Conservation (phyloP, 2,113 vertebrate genomes). For the Psittacula cyanocephala region DNA sequence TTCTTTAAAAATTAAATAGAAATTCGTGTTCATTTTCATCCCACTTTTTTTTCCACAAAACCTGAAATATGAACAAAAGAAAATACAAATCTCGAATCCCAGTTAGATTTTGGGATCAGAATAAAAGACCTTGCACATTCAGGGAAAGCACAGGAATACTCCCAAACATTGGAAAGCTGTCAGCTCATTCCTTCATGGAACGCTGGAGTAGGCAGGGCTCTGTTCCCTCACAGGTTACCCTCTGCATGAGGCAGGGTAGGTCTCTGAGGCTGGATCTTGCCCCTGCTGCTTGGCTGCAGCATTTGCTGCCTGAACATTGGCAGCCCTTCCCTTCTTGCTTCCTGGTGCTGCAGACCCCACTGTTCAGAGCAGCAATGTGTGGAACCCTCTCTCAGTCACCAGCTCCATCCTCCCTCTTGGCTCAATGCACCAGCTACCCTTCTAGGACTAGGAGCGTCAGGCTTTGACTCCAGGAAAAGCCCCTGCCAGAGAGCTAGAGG, state of each 20-base stretch:
- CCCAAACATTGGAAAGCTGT: not conserved
- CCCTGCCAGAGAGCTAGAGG: not conserved
- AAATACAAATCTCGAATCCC: not conserved
- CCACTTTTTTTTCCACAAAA: not conserved
- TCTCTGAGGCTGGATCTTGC: fast-evolving
- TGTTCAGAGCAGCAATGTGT: fast-evolving
- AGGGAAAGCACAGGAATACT: not conserved
- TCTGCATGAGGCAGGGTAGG: not conserved
- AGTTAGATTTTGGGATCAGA: not conserved
- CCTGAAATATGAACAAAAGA: not conserved
- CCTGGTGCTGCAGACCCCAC: not conserved
- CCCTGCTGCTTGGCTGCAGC: not conserved
- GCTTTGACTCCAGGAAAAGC: not conserved
- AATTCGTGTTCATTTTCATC: not conserved
- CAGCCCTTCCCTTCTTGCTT: not conserved
- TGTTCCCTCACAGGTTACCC: fast-evolving
- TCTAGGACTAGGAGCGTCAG: not conserved
- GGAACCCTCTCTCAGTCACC: not conserved
- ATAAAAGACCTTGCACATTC: not conserved
- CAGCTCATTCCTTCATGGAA: fast-evolving
- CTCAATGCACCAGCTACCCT: not conserved
- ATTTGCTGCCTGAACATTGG: not conserved
- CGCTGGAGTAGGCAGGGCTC: too few relatives aligned
- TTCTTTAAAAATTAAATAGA: not conserved
- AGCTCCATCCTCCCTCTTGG: not conserved